phyloP scores from a whole-genome alignment of 2,888 invertebrate species.

The Philereme vetulata region DNA sequence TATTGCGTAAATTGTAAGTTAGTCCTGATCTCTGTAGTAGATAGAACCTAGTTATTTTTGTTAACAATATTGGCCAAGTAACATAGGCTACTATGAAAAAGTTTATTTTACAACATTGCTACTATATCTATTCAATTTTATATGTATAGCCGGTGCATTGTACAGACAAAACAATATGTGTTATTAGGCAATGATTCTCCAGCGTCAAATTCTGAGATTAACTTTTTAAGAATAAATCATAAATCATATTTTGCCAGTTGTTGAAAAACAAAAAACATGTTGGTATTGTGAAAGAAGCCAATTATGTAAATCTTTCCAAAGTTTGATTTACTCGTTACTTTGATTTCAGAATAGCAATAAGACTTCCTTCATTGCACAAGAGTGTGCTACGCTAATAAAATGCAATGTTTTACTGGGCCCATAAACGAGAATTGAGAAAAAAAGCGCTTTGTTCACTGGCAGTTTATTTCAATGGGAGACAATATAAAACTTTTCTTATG shows the following conservation, averaged over 20 bases:
- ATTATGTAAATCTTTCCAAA: neutral
- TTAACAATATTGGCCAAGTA: neutral
- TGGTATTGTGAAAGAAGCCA: neutral
- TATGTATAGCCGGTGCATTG: neutral
- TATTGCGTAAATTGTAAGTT: no score
- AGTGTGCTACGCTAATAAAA: no score
- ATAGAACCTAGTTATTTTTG: neutral
- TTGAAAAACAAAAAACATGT: neutral
- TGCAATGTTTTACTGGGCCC: neutral
- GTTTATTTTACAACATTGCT: neutral
- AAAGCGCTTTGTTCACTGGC: slow-evolving; percentile 9
- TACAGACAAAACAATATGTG: neutral
- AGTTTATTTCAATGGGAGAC: slow-evolving; percentile 36
- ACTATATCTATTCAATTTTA: neutral
- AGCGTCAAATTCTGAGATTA: neutral
- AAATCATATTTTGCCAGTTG: neutral
- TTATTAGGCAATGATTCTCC: neutral
- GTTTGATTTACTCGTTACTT: neutral
- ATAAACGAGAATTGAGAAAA: slow-evolving; percentile 4
- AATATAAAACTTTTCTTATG: slow-evolving; percentile 38
- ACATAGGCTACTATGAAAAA: neutral
- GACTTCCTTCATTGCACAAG: neutral
- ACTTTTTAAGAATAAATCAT: neutral
- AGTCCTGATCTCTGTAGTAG: no score
- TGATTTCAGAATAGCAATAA: neutral